Conservation (phyloP, 2,113 vertebrate genomes). For the Nanorana parkeri region DNA sequence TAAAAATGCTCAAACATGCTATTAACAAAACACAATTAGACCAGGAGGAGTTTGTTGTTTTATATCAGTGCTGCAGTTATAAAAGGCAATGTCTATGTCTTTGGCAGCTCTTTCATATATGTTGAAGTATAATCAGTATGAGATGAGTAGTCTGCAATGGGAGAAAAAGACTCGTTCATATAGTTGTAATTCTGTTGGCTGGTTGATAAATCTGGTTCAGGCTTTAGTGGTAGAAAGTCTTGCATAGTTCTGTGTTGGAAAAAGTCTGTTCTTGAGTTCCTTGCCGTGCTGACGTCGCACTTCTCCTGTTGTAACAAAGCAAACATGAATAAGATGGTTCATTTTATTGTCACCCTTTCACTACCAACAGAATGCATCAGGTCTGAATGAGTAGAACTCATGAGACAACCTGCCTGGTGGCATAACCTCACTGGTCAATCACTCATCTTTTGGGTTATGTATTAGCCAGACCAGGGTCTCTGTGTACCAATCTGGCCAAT, state of each 20-base stretch:
- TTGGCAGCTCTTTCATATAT: background rate
- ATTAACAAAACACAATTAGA: constrained; percentile 8
- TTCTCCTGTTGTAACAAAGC: background rate
- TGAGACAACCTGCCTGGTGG: no score
- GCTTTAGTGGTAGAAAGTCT: constrained; percentile 12
- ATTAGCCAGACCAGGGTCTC: no score
- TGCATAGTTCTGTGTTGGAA: background rate
- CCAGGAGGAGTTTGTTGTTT: background rate
- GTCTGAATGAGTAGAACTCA: no score
- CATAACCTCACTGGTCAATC: no score
- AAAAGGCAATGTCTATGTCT: background rate
- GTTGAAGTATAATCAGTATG: background rate
- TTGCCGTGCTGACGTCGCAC: background rate
- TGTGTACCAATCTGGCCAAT: no score
- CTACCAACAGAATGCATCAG: no score
- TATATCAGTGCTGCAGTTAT: background rate
- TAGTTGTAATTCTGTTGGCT: background rate
- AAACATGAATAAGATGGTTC: no score
- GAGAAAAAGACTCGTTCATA: background rate
- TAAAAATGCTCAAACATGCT: background rate
- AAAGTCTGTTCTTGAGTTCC: background rate
- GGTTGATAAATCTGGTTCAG: constrained; percentile 21
- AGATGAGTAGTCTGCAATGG: constrained; percentile 2
- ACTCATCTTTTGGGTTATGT: no score
- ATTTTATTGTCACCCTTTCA: no score